phyloP scores from a whole-genome alignment of 2,888 invertebrate genomes.

The Drepana falcataria region DNA sequence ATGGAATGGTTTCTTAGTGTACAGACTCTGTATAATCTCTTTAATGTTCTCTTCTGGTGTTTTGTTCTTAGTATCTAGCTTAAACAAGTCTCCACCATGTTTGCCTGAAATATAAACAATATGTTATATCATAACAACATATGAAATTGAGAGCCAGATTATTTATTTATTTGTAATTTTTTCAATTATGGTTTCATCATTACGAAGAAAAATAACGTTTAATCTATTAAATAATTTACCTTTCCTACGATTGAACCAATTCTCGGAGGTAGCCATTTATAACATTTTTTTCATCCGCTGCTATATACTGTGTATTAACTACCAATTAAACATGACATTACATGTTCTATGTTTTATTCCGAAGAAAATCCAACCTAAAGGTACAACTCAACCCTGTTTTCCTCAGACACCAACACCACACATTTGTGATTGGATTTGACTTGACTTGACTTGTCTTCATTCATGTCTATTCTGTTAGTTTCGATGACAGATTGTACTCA shows the following conservation, averaged over 20 bases:
- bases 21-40: constrained; percentile 81
- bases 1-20: constrained; percentile 59
- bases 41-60: constrained; percentile 80
- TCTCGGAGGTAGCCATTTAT: constrained; percentile 70
- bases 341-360: constrained; percentile 23
- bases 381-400: constrained; percentile 51
- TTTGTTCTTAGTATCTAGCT: constrained; percentile 78
- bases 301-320: constrained; percentile 15
- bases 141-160: background rate
- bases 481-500: constrained; percentile 1
- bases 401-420: constrained; percentile 22
- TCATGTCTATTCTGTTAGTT: constrained; percentile 13
- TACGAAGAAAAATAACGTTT: constrained; percentile 7
- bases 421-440: constrained; percentile 24
- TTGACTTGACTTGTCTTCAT: constrained; percentile 4
- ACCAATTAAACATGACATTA: background rate
- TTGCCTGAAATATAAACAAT: constrained; percentile 60
- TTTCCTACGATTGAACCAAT: constrained; percentile 71
- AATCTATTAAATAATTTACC: constrained; percentile 46
- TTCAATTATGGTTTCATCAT: constrained; percentile 3
- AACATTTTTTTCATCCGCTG: constrained; percentile 46
- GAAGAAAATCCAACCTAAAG: constrained; percentile 34
- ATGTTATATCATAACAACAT: background rate
- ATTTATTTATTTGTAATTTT: background rate
- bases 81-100: constrained; percentile 81